These are phyloP conservation scores for Nixonia krombeini DNA, from an alignment of 1,140 invertebrate genomes.

Conservation along the genomic window DNA sequence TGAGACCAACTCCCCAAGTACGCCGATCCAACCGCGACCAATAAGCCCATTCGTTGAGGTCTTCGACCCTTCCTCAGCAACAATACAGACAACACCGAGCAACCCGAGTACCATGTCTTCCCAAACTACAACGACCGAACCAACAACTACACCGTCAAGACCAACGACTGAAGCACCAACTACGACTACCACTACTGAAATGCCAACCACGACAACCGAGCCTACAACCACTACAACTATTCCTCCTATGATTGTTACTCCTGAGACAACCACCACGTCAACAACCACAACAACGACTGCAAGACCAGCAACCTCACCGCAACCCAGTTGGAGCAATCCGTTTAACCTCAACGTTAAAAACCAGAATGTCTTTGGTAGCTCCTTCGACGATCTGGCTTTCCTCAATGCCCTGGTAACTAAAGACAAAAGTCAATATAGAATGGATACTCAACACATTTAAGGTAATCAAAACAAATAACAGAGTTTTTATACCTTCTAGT, in stretches of 20 bases:
- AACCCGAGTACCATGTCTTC: conserved; percentile 17
- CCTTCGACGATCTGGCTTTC: conserved; percentile 64
- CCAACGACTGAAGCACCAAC: conserved; percentile 26
- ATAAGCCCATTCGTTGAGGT: conserved; percentile 57
- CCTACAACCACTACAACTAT: conserved; percentile 15
- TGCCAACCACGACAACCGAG: conserved; percentile 18
- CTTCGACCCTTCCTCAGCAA: conserved; percentile 53
- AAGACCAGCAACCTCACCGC: background rate
- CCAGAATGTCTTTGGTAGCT: conserved; percentile 62
- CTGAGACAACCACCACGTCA: conserved; percentile 19
- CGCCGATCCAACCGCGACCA: conserved; percentile 38
- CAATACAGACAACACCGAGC: conserved; percentile 15
- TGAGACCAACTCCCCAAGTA: conserved; percentile 49
- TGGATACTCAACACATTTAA: too few relatives aligned
- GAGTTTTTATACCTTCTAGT: conserved; percentile 56
- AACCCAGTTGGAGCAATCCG: background rate
- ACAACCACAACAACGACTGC: conserved; percentile 4
- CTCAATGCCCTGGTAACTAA: conserved; percentile 68
- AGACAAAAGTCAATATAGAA: too few relatives aligned
- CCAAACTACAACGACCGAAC: conserved; percentile 11
- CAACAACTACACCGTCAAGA: conserved; percentile 19
- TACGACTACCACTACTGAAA: conserved; percentile 27
- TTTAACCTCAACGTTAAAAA: conserved; percentile 27
- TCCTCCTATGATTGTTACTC: conserved; percentile 25
- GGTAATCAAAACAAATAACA: too few relatives aligned